Percentiles rank a stretch among this genome's conserved stretches.
Evolutionary conservation across 2,888 invertebrate genomes (phyloP).

Genomic region (Ceratothoa steindachneri): DNA sequence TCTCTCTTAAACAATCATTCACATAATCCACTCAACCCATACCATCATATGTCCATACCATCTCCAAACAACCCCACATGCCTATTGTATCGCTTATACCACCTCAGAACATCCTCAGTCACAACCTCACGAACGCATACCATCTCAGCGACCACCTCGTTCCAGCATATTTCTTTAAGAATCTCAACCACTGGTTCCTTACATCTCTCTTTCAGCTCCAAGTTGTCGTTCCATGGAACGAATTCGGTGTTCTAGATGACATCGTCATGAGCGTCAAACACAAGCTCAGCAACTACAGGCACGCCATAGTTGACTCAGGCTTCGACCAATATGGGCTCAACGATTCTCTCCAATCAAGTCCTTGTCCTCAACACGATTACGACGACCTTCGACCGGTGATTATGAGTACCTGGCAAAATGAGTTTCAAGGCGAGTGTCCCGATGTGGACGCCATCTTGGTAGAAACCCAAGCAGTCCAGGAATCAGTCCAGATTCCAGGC

Average conservation of each 20-base stretch:
- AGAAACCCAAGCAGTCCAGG: slow-evolving; percentile 86
- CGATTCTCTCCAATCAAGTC: slow-evolving; percentile 13
- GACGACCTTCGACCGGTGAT: slow-evolving; percentile 90
- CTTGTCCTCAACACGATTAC: slow-evolving; percentile 80
- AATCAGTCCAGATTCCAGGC: slow-evolving; percentile 88
- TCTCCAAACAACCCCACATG: no score
- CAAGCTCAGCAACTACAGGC: not conserved
- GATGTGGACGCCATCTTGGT: slow-evolving; percentile 84
- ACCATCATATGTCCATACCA: no score
- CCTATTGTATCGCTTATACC: no score
- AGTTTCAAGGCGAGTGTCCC: slow-evolving; percentile 90
- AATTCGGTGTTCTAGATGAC: slow-evolving; percentile 78
- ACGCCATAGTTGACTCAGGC: not conserved
- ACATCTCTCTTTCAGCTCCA: slow-evolving; percentile 70
- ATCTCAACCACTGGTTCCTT: no score
- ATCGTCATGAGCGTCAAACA: slow-evolving; percentile 66
- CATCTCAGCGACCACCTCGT: no score
- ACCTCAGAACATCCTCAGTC: no score
- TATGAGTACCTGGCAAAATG: slow-evolving; percentile 88
- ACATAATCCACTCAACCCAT: no score
- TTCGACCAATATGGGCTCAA: slow-evolving; percentile 50
- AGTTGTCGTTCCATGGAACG: slow-evolving; percentile 75
- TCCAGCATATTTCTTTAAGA: no score
- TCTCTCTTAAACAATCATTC: no score
- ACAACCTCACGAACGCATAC: no score